Base-by-base conservation (phyloP, 2,888 invertebrate genomes). In the Acholoe squamosa region DNA sequence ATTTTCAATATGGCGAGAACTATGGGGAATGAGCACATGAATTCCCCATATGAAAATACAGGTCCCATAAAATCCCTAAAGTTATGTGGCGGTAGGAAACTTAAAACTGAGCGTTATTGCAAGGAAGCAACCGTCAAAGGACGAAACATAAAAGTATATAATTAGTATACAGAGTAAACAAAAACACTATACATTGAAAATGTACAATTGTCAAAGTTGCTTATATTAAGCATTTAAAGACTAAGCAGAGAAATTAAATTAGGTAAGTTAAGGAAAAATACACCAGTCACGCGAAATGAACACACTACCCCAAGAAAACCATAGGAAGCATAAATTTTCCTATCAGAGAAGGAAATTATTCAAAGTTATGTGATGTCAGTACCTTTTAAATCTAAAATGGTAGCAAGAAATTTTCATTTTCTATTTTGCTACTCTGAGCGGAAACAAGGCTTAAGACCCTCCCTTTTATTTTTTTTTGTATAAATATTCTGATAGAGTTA, bases 81-180 rank as follows among this genome's bases (percentile, higher is more conserved):
- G 61, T 61, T 71, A 71, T 71, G 1, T 25, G 71, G 71, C 71
- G 28, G 71, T 71, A 25, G 25, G 14, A 71, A 14, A 71, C 19
- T 71, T 28, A 25, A n/a, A 71, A 71, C 28, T 61, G 61, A 71
- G 25, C 71, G 0, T 61, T 71, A 61, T 61, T 14, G 61, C 43
- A 71, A 25, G 71, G 71, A 71, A 71, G 71, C 71, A 28, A 71
- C 31, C 31, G 71, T 71, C 71, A 71, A 71, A 14, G 31, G 71
- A 71, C 71, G 61, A 61, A 71, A 71, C 71, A 28, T 28, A 71
- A 71, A 71, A 28, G 7, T 28, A 61, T 1, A 71, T 71, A 71
- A 28, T 71, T 71, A 71, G 25, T 0, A 71, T 28, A n/a, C 3
- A 28, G 28, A 71, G 71, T 71, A 71, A 71, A 71, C 28, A 28